Percentiles rank a stretch among this genome's conserved stretches.
These are phyloP conservation scores for Rhopalosiphum maidis DNA, from an alignment of 1,140 invertebrate species.

Conservation along the genomic window DNA sequence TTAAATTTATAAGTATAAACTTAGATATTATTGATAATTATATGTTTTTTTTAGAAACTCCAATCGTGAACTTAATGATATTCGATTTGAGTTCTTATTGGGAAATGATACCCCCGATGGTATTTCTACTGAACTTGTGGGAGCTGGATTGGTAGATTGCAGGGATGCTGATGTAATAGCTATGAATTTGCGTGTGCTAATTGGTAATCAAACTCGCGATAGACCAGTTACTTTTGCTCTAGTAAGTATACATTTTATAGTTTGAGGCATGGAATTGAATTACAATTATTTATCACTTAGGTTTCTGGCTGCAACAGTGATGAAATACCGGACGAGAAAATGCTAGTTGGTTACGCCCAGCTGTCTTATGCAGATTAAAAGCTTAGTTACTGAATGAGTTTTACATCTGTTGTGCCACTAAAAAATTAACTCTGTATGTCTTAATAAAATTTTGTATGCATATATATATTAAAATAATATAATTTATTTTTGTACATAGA, in stretches of 20 bases:
- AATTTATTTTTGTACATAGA: constrained; percentile 57
- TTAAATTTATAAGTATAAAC: not conserved
- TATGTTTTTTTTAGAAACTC: constrained; percentile 71
- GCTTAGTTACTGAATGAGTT: constrained; percentile 39
- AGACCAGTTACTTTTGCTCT: constrained; percentile 89
- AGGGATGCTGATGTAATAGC: constrained; percentile 90
- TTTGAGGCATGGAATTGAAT: not conserved
- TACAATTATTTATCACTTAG: constrained; percentile 67
- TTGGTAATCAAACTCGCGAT: constrained; percentile 70
- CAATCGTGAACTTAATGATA: constrained; percentile 93
- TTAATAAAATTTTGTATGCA: constrained; percentile 46
- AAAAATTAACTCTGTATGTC: constrained; percentile 51
- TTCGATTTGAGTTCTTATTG: constrained; percentile 93
- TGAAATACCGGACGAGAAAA: constrained; percentile 91
- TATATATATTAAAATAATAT: constrained; percentile 47
- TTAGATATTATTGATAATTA: not conserved
- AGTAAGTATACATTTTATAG: constrained; percentile 67
- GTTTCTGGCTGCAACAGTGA: constrained; percentile 80
- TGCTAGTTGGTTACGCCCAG: constrained; percentile 95
- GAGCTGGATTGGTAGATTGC: constrained; percentile 91
- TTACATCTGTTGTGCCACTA: constrained; percentile 50
- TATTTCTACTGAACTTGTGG: constrained; percentile 91
- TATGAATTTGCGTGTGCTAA: constrained; percentile 88
- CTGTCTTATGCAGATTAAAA: constrained; percentile 84
- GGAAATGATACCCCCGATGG: constrained; percentile 93